phyloP scores from a whole-genome alignment of 2,888 invertebrate genomes.

The Andrena chrysosceles region DNA sequence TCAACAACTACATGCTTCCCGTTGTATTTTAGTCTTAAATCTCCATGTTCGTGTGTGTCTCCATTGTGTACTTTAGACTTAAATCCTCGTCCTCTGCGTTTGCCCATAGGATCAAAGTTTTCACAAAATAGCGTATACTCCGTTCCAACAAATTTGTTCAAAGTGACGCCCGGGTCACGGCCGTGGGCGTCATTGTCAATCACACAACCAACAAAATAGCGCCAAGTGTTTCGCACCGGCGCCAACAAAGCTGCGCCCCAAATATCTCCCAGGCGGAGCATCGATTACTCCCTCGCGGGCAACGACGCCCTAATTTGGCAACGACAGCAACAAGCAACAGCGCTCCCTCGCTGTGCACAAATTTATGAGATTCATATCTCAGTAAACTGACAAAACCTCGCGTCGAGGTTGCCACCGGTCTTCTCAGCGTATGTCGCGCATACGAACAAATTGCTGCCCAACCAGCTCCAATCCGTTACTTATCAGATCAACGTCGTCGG shows the following conservation, averaged over 20 bases:
- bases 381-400: conserved; percentile 75
- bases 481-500: conserved; percentile 75
- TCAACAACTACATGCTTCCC: conserved; percentile 64
- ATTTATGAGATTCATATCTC: conserved; percentile 84
- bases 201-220: conserved; percentile 72
- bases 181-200: conserved; percentile 47
- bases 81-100: conserved; percentile 44
- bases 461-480: conserved; percentile 75
- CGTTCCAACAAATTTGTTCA: conserved; percentile 65
- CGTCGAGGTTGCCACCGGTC: conserved; percentile 55
- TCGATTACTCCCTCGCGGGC: conserved; percentile 47
- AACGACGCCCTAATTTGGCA: conserved; percentile 60
- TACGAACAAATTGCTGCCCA: conserved; percentile 80
- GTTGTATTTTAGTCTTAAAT: conserved; percentile 57
- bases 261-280: conserved; percentile 63
- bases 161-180: conserved; percentile 38
- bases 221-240: conserved; percentile 79
- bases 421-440: conserved; percentile 83
- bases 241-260: conserved; percentile 80
- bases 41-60: conserved; percentile 55
- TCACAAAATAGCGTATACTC: conserved; percentile 61
- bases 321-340: conserved; percentile 78
- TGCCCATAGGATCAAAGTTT: conserved; percentile 47
- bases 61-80: conserved; percentile 33
- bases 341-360: conserved; percentile 75